Evolutionary conservation across 2,113 vertebrate genomes (phyloP), one percentile per base, ranked within the genome.

Genomic region (Phyllopteryx taeniolatus): DNA sequence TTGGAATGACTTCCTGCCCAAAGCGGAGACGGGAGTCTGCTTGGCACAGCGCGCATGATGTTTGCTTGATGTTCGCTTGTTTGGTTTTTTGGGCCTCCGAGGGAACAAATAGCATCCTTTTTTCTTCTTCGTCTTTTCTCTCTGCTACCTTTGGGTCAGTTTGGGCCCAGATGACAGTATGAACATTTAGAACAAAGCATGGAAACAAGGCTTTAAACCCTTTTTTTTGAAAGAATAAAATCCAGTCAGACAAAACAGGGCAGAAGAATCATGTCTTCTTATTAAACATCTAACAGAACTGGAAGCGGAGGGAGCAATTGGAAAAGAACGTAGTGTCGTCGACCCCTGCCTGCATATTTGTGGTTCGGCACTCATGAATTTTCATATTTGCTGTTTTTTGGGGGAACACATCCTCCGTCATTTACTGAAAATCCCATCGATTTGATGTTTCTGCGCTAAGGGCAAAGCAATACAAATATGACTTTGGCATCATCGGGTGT

Each of bases 1-100:
- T 79, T 87, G 82, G 90, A 87, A 92, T 90, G 89, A 89, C 87
- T 86, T 90, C 81, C 78, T 86, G 72, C 75, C 81, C 79, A 86
- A 83, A 86, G 82, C 78, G 79, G 79, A 87, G 76, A 83, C 69
- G 76, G 83, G 81, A 71, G 70, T 78, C 68, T 75, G 61, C 35
- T 76, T 60, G 27, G 47, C 11, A 27, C 33, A 53, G 14, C 20
- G 5, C 57, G 56, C 66, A 74, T 75, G 68, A 74, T 75, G 63
- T 79, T 72, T 71, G 73, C 79, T 78, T 62, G 35, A 39, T 39
- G 35, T 44, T 80, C 47, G 6, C 73, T 73, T 71, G 53, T 27
- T 2, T 68, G 60, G 70, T 20, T 63, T 20, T 20, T 64, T 74
- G 27, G 17, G 15, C 44, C 57, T 70, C 42, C 76, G n/a, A 72